phyloP scores from a whole-genome alignment of 2,113 vertebrate species.

The Spilogale gracilis region DNA sequence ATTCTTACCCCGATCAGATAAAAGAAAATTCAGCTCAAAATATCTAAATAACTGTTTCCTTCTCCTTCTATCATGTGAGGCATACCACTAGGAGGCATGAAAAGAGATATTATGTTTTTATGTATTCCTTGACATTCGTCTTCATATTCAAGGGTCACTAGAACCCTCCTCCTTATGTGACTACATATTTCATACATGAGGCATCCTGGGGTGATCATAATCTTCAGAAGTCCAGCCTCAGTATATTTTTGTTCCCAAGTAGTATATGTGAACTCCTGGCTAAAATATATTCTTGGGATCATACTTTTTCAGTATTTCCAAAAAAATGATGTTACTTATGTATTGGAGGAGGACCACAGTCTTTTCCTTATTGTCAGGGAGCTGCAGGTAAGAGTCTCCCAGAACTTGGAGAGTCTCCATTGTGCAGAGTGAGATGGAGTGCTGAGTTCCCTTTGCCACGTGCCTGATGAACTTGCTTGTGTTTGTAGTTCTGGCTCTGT shows the following conservation, averaged over 20 bases:
- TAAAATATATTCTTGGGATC: background rate
- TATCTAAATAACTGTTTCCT: conserved; percentile 42
- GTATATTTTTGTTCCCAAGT: conserved; percentile 7
- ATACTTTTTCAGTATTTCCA: conserved; percentile 19
- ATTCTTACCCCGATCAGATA: conserved; percentile 75
- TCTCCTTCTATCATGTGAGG: background rate
- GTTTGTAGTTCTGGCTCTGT: background rate
- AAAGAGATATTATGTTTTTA: background rate
- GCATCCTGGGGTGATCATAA: background rate
- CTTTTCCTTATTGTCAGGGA: background rate
- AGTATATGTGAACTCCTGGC: background rate
- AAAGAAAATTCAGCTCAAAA: conserved; percentile 49
- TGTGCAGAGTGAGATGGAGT: no score
- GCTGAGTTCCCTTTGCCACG: background rate
- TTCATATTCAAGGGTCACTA: background rate
- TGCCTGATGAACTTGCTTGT: background rate
- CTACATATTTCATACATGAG: background rate
- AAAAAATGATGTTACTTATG: background rate
- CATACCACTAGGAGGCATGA: background rate
- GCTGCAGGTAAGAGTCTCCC: background rate
- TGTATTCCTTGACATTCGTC: background rate
- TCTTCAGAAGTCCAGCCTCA: background rate
- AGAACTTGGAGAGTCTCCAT: background rate
- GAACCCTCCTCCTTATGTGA: background rate
- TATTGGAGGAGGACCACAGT: background rate